Conservation (phyloP, 2,888 invertebrate species). For the Drosophila neutralis region DNA sequence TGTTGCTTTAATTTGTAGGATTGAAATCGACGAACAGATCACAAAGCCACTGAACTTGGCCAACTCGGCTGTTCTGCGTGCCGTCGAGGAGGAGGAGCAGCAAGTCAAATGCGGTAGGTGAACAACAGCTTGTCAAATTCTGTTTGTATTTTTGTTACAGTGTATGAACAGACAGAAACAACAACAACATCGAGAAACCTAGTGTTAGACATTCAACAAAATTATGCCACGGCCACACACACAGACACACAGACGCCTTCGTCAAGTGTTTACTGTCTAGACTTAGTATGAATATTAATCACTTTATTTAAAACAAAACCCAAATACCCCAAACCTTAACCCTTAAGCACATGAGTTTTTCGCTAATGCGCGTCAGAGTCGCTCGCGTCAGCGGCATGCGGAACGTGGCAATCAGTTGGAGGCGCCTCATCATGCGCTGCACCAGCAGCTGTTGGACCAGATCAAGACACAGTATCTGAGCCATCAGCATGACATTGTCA, state of each 20-base stretch:
- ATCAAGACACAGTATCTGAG: slow-evolving; percentile 79
- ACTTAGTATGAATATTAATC: slow-evolving; percentile 8
- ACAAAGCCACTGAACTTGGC: slow-evolving; percentile 91
- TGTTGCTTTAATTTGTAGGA: slow-evolving; percentile 86
- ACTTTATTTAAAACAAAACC: slow-evolving; percentile 9
- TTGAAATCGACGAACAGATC: slow-evolving; percentile 90
- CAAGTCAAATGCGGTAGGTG: slow-evolving; percentile 88
- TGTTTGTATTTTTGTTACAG: slow-evolving; percentile 12
- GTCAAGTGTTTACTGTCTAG: slow-evolving; percentile 5
- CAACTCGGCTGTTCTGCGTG: slow-evolving; percentile 93
- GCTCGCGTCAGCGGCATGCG: slow-evolving; percentile 74
- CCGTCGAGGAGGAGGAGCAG: slow-evolving; percentile 93
- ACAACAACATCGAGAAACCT: slow-evolving; percentile 36
- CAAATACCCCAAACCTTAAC: not conserved
- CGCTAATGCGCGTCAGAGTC: slow-evolving; percentile 76
- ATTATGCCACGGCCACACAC: slow-evolving; percentile 10
- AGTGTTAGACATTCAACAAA: slow-evolving; percentile 57
- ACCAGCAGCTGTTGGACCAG: slow-evolving; percentile 80
- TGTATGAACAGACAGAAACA: slow-evolving; percentile 4
- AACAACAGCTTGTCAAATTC: not conserved
- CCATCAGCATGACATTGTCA: slow-evolving; percentile 81
- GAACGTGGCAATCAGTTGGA: slow-evolving; percentile 4
- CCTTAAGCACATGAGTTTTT: slow-evolving; percentile 48
- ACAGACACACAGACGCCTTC: not conserved
- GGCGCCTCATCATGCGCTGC: slow-evolving; percentile 66